Evolutionary conservation across 2,888 invertebrate genomes (phyloP).

Genomic region (Leucophenga montana): DNA sequence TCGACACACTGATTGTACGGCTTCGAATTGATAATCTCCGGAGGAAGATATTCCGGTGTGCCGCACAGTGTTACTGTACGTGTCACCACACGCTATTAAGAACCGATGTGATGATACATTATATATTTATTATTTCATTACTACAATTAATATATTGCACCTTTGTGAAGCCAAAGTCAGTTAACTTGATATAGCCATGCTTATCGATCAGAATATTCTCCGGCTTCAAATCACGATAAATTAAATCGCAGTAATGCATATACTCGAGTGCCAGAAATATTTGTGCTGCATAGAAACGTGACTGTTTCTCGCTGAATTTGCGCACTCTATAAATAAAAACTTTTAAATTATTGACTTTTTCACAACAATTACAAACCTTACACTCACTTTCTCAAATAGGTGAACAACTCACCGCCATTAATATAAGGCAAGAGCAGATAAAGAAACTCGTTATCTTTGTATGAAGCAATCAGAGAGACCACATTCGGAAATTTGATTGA

Average conservation of each 20-base stretch:
- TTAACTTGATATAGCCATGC: constrained; percentile 84
- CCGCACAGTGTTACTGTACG: constrained; percentile 94
- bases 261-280: constrained; percentile 90
- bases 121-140: neutral
- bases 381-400: constrained; percentile 77
- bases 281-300: constrained; percentile 91
- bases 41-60: constrained; percentile 95
- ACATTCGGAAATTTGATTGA: constrained; percentile 90
- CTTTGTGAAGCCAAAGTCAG: constrained; percentile 95
- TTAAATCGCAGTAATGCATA: constrained; percentile 86
- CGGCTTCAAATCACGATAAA: constrained; percentile 91
- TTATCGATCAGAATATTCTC: constrained; percentile 88
- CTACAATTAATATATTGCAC: constrained; percentile 52
- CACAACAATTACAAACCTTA: neutral
- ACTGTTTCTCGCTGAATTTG: constrained; percentile 81
- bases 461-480: constrained; percentile 85
- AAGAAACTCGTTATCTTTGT: constrained; percentile 87
- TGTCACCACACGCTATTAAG: constrained; percentile 72
- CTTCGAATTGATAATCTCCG: constrained; percentile 88
- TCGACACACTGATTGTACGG: constrained; percentile 93
- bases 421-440: constrained; percentile 88
- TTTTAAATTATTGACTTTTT: too few relatives aligned
- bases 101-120: neutral
- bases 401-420: constrained; percentile 90
- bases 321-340: constrained; percentile 33